These are phyloP conservation scores for Ichneumoninae sp. DNA, from an alignment of 2,888 invertebrate genomes.

Conservation along the genomic window DNA sequence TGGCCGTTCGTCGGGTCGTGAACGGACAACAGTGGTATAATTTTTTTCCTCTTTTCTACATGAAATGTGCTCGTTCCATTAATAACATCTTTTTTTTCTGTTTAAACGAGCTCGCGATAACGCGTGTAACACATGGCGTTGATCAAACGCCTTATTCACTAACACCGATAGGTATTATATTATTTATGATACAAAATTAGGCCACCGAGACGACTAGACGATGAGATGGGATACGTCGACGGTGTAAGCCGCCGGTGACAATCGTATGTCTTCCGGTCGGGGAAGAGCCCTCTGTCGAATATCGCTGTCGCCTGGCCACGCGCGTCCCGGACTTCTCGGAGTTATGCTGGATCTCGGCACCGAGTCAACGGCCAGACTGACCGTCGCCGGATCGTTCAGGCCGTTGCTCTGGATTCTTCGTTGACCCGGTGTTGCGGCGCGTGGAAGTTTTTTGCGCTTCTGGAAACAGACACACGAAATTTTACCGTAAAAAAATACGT, in stretches of 20 bases:
- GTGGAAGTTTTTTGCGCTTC: constrained; percentile 93
- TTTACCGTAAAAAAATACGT: neutral
- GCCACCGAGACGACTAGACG: constrained; percentile 85
- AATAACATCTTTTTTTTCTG: neutral
- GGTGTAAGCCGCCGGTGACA: constrained; percentile 90
- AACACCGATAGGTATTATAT: constrained; percentile 57
- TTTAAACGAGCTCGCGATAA: constrained; percentile 43
- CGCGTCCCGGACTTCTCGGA: constrained; percentile 87
- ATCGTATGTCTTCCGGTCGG: constrained; percentile 82
- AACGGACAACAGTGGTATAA: constrained; percentile 30
- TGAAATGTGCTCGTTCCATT: constrained; percentile 12
- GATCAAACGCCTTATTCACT: constrained; percentile 42
- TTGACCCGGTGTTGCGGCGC: constrained; percentile 91
- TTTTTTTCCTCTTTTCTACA: constrained; percentile 24
- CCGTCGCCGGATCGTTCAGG: constrained; percentile 91
- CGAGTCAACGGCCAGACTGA: constrained; percentile 92
- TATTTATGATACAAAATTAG: constrained; percentile 53
- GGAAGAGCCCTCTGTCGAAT: constrained; percentile 88
- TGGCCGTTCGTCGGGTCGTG: neutral
- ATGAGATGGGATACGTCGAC: constrained; percentile 93
- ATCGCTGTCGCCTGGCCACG: constrained; percentile 89
- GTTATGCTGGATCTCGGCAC: constrained; percentile 79
- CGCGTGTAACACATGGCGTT: constrained; percentile 25
- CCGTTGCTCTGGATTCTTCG: constrained; percentile 91
- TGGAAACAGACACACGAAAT: constrained; percentile 84